Evolutionary conservation across 35 echinoderm and acorn worm genomes (phyloP), one percentile per base, ranked within the genome.

Genomic region (Eucidaris tribuloides): DNA sequence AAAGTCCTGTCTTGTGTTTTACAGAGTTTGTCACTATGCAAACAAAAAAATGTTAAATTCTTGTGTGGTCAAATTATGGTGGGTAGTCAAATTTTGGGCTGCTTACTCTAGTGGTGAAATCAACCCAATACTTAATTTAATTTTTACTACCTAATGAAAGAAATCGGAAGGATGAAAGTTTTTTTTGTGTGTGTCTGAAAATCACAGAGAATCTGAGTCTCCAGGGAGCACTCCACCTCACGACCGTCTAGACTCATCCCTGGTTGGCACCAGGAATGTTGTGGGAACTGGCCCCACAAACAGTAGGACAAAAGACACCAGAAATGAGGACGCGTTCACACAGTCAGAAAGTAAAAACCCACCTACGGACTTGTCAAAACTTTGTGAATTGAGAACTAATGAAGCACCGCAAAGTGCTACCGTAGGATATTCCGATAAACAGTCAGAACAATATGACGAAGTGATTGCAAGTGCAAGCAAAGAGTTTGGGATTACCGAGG

Each of bases 211-310:
- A 49, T 27, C 82, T 5, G 40, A 65, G 4, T 84, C 82, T 20
- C 82, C 82, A 19, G 66, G 65, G 38, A 68, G n/a, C 7, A 84
- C 82, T 36, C 82, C 82, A n/a, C 82, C 82, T 24, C 60, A 71
- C 17, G 56, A 65, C 42, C 68, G 22, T n/a, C 35, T 42, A 36
- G 41, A 70, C 36, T 34, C 41, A 17, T 7, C 46, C 5, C 41
- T 41, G 15, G 25, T 33, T 61, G 80, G 62, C 2, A 81, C 46
- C 79, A 54, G 38, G n/a, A 45, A 9, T 11, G 3, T 31, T 25
- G 24, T 20, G 30, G 41, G 45, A 44, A 20, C 42, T 22, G 20
- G 17, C 45, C 24, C 62, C 59, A 27, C 27, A 44, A 66, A 58
- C 63, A 48, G 31, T 58, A 66, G 41, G 48, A 5, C 35, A 28